These are phyloP conservation scores for Lutra lutra DNA, from an alignment of 2,797 vertebrate species.

Conservation along the genomic window DNA sequence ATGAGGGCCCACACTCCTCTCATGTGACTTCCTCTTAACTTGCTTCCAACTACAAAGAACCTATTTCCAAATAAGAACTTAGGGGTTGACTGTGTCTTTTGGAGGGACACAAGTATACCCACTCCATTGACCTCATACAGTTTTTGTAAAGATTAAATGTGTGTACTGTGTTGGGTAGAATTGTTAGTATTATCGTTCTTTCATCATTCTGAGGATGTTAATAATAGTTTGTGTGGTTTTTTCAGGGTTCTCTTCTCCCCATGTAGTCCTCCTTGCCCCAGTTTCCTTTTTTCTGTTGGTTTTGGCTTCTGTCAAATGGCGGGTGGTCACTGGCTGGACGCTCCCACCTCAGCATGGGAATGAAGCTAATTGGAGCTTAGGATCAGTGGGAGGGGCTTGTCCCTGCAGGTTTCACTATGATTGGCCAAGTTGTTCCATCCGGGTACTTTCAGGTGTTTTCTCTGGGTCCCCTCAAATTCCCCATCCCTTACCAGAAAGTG, in stretches of 20 bases:
- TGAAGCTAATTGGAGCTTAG: background rate
- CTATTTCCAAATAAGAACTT: background rate
- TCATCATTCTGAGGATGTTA: background rate
- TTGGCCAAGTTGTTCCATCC: background rate
- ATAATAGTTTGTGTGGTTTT: too few relatives aligned
- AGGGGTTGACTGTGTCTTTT: background rate
- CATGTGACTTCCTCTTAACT: background rate
- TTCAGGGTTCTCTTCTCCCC: background rate
- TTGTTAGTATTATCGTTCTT: background rate
- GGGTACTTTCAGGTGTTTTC: background rate
- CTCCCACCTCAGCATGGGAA: rapidly evolving
- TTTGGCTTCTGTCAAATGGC: background rate
- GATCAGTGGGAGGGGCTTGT: background rate
- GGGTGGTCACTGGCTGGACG: rapidly evolving
- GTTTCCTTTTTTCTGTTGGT: background rate
- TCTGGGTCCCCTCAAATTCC: background rate
- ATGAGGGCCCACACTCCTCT: background rate
- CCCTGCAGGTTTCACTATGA: background rate
- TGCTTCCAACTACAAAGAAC: background rate
- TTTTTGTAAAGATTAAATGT: background rate
- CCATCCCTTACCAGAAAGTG: background rate
- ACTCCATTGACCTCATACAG: background rate
- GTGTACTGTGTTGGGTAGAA: background rate
- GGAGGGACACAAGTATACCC: background rate
- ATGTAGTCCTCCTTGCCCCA: background rate